Evolutionary conservation across 2,888 invertebrate species (phyloP).

Genomic region (Agriopis leucophaearia): DNA sequence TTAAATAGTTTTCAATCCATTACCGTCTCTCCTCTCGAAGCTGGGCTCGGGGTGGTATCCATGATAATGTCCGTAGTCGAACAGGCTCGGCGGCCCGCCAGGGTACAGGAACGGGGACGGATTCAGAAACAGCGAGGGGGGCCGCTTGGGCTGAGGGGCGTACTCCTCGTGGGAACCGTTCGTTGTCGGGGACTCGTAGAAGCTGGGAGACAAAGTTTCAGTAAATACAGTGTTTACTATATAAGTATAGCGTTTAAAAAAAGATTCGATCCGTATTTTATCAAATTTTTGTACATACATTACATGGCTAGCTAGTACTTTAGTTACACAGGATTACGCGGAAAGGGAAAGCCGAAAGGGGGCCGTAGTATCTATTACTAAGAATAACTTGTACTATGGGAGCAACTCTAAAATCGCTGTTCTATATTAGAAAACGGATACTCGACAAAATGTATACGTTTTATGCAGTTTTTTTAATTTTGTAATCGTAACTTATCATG

Average conservation of each 20-base stretch:
- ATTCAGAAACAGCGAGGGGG: constrained; percentile 71
- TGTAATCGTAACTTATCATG: no score
- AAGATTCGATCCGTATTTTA: no score
- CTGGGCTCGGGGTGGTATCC: constrained; percentile 67
- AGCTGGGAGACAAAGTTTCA: constrained; percentile 61
- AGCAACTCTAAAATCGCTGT: no score
- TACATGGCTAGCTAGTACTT: no score
- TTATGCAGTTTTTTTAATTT: no score
- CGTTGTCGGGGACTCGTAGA: constrained; percentile 81
- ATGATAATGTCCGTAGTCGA: constrained; percentile 84
- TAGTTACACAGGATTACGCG: no score
- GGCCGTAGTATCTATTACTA: no score
- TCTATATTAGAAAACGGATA: no score
- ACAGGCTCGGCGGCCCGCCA: constrained; percentile 82
- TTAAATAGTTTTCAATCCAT: neutral
- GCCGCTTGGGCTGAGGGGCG: constrained; percentile 76
- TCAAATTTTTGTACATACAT: no score
- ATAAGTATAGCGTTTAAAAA: neutral
- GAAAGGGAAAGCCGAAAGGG: no score
- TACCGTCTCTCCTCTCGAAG: constrained; percentile 78
- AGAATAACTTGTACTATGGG: no score
- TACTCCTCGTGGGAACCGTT: constrained; percentile 81
- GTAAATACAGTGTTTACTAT: neutral
- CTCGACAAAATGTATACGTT: no score
- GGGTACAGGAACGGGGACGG: constrained; percentile 79